Evolutionary conservation across 2,797 vertebrate genomes (phyloP), one percentile per base, ranked within the genome.

Genomic region (Channallabes apus): DNA sequence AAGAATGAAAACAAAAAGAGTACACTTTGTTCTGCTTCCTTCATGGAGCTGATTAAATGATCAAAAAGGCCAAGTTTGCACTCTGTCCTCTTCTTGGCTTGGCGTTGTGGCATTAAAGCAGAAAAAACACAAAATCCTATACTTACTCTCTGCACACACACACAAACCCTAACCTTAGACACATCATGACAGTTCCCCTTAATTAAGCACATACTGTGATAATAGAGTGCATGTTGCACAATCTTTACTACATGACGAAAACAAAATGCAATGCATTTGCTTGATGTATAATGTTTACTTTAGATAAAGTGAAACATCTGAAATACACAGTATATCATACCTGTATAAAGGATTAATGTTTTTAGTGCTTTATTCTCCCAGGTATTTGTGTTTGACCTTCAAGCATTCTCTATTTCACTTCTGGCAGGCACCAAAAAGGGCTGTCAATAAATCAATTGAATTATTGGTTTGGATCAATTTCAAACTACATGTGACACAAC

Each of bases 21-120:
- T 72, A 58, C 72, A 73, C 38, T 87, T 79, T 12, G n/a, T 87
- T 87, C 82, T 82, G 79, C 78, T 79, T 82, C 77, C 79, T 87
- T 64, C 27, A 17, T 80, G 68, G 29, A 58, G 27, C 32, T 82
- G 79, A 87, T 86, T 65, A 87, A 87, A 87, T 80, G 79, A 87
- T 86, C 72, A 87, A 87, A 87, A 84, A 3, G 8, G 56, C 32
- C 61, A 73, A 79, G 72, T 46, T 80, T 86, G 82, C 51, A 87
- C 80, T 80, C 78, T 22, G 64, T 82, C 82, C 56, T 65, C 64
- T 73, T 58, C 67, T 61, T 81, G 84, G 64, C 38, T n/a, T n/a
- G n/a, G n/a, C n/a, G n/a, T n/a, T n/a, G 29, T 22, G 15, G 9
- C 62, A 22, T 76, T 41, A 73, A 72, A 18, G 64, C n/a, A 58